phyloP scores from a whole-genome alignment of 2,113 vertebrate species.

The Otis tarda region DNA sequence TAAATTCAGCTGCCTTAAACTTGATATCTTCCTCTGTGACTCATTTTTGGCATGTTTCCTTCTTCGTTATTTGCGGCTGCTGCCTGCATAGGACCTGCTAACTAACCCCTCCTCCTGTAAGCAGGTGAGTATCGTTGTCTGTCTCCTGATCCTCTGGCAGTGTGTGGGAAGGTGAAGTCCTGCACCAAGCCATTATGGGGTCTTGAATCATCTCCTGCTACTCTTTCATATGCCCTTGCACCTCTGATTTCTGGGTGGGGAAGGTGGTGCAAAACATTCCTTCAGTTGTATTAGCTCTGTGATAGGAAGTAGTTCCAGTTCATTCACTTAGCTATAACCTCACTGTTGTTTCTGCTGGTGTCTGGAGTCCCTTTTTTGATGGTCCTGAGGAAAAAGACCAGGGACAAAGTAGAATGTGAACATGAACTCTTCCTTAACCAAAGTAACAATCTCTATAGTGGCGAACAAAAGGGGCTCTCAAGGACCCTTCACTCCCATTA shows the following conservation, averaged over 20 bases:
- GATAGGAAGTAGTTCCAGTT: background rate
- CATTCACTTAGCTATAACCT: background rate
- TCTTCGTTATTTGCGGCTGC: conserved; percentile 80
- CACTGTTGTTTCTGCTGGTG: background rate
- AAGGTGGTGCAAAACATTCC: background rate
- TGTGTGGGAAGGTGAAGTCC: background rate
- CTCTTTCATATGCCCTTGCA: background rate
- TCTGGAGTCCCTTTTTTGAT: background rate
- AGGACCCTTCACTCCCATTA: background rate
- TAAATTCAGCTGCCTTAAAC: conserved; percentile 57
- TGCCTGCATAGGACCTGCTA: conserved; percentile 92
- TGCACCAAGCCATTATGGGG: background rate
- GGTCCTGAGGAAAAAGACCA: background rate
- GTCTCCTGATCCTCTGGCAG: background rate
- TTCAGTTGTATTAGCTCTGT: background rate
- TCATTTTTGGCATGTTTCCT: conserved; percentile 86
- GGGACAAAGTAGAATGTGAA: background rate
- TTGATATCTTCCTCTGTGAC: conserved; percentile 69
- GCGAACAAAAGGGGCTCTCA: background rate
- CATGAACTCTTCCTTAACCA: background rate
- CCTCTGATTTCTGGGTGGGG: background rate
- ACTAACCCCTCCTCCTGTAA: conserved; percentile 90
- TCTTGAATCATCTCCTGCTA: background rate
- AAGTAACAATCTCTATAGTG: background rate
- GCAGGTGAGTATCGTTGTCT: conserved; percentile 85